Evolutionary conservation across 2,888 invertebrate species (phyloP).

Genomic region (Isoperla grammatica): DNA sequence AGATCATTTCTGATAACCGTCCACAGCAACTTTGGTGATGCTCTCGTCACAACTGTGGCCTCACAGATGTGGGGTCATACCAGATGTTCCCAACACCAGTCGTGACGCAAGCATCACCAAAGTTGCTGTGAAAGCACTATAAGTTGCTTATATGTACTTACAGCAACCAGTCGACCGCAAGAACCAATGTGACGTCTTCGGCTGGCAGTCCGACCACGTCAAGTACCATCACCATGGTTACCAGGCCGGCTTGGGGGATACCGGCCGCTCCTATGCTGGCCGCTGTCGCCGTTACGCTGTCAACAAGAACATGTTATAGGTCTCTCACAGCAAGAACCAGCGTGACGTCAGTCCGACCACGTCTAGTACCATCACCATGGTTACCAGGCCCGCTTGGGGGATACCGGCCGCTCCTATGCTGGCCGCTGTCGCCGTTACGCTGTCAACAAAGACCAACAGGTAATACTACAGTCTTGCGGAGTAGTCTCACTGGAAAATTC

Average conservation of each 20-base stretch:
- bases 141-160: too few species aligned
- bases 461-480: too few species aligned
- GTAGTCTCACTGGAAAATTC: too few species aligned
- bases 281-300: slow-evolving; percentile 89
- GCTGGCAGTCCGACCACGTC: slow-evolving; percentile 86
- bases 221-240: slow-evolving; percentile 93
- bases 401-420: slow-evolving; percentile 97
- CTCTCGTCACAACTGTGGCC: too few species aligned
- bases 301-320: too few species aligned
- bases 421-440: slow-evolving; percentile 93
- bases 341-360: slow-evolving; percentile 86
- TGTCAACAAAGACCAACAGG: too few species aligned
- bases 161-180: slow-evolving; percentile 90
- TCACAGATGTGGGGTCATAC: too few species aligned
- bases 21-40: too few species aligned
- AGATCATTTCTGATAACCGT: too few species aligned
- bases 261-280: slow-evolving; percentile 97
- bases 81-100: too few species aligned
- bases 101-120: too few species aligned
- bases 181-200: slow-evolving; percentile 82
- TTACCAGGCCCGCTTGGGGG: slow-evolving; percentile 90
- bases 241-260: slow-evolving; percentile 90
- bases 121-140: too few species aligned
- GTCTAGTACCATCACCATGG: slow-evolving; percentile 92
- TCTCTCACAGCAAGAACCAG: slow-evolving; percentile 87